Percentiles rank a stretch among this genome's conserved stretches.
Conservation (phyloP, 2,797 vertebrate species). For the Silurus aristotelis region DNA sequence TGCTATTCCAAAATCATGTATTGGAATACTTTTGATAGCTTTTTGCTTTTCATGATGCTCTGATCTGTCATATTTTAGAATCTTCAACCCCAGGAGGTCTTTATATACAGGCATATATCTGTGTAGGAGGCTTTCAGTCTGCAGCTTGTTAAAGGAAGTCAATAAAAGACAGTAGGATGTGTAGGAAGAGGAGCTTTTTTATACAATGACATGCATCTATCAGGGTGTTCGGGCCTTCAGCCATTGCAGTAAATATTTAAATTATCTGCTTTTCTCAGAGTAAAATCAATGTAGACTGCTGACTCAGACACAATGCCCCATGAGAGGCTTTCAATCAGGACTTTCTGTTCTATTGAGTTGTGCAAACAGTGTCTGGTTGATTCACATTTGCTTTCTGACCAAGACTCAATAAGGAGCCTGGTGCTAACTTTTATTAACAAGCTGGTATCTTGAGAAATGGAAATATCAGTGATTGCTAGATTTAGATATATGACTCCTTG, state of each 20-base stretch:
- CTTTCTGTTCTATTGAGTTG: conserved; percentile 15
- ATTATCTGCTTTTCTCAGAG: conserved; percentile 20
- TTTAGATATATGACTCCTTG: conserved; percentile 9
- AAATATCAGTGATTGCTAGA: conserved; percentile 20
- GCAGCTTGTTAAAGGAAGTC: conserved; percentile 26
- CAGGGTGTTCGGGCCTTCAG: not conserved
- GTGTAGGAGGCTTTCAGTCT: conserved; percentile 32
- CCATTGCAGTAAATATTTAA: not conserved
- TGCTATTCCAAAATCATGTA: not conserved
- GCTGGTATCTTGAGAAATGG: not conserved
- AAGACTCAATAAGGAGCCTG: conserved; percentile 23
- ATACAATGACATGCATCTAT: conserved; percentile 24
- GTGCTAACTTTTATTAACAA: conserved; percentile 11
- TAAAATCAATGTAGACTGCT: conserved; percentile 31
- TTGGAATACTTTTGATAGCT: not conserved
- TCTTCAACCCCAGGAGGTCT: conserved; percentile 21
- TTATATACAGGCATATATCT: conserved; percentile 21
- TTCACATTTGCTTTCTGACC: conserved; percentile 32
- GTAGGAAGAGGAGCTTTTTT: conserved; percentile 19
- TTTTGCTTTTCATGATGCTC: not conserved
- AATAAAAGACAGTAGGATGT: conserved; percentile 28
- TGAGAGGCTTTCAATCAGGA: conserved; percentile 1
- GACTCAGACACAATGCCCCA: conserved; percentile 15
- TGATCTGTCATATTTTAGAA: not conserved
- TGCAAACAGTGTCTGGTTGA: not conserved